Percentiles rank a stretch among this genome's conserved stretches.
These are phyloP conservation scores for Drosophila baimaii DNA, from an alignment of 1,140 invertebrate species.

Conservation along the genomic window DNA sequence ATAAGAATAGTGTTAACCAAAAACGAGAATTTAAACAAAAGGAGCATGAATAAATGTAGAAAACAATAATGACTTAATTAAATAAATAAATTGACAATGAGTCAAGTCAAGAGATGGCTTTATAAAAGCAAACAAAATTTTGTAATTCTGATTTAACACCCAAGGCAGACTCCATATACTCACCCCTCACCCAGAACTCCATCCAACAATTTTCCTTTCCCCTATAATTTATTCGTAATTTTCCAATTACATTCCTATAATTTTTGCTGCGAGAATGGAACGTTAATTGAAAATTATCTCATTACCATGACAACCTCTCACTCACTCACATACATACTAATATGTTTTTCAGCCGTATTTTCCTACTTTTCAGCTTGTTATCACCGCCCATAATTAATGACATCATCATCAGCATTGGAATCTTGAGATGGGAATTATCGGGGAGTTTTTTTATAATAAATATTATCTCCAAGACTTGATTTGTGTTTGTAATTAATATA, in stretches of 20 bases:
- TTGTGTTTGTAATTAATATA: too few species aligned
- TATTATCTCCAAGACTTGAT: neutral
- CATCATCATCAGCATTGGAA: conserved; percentile 17
- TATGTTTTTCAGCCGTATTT: neutral
- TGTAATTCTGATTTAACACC: too few species aligned
- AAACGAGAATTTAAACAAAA: neutral
- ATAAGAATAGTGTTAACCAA: neutral
- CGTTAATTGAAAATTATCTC: conserved; percentile 42
- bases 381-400: conserved; percentile 38
- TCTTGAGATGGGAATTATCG: conserved; percentile 4
- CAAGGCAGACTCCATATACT: neutral
- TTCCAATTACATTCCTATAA: conserved; percentile 2
- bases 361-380: conserved; percentile 15
- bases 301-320: conserved; percentile 12
- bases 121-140: neutral
- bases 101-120: neutral
- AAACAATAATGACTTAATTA: conserved; percentile 6
- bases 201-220: neutral
- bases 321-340: neutral
- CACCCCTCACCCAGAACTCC: neutral
- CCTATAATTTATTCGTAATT: neutral
- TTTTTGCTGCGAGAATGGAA: conserved; percentile 12
- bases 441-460: neutral
- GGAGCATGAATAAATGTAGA: neutral
- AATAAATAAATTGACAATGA: conserved; percentile 3